A percentile compares a stretch with the other conserved stretches of the same genome.
phyloP scores from a whole-genome alignment of 2,888 invertebrate species.

The Teleiodes luculella region DNA sequence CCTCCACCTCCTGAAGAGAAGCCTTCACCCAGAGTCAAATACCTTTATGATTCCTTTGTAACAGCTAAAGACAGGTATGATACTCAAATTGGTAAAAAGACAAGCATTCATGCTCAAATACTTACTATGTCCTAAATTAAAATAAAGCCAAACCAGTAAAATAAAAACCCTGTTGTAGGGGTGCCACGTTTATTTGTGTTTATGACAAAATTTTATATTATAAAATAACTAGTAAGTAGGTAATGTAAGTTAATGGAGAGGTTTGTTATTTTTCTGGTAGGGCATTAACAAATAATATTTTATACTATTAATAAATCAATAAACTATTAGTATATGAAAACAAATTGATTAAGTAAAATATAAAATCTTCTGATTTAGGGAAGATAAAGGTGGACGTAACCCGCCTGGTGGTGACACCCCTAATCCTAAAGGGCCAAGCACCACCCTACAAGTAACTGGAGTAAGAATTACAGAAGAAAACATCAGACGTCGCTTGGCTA shows the following conservation, averaged over 20 bases:
- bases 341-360: too few species aligned
- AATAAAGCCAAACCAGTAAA: not conserved
- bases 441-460: conserved; percentile 56
- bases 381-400: conserved; percentile 49
- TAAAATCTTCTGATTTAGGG: conserved; percentile 38
- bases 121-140: too few species aligned
- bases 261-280: too few species aligned
- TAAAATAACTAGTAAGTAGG: too few species aligned
- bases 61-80: conserved; percentile 70
- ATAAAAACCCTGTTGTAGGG: too few species aligned
- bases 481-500: conserved; percentile 55
- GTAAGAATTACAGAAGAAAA: conserved; percentile 64
- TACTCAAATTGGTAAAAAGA: not conserved
- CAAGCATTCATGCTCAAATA: too few species aligned
- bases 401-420: conserved; percentile 43
- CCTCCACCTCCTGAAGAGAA: conserved; percentile 85
- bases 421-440: conserved; percentile 38
- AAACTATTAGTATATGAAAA: too few species aligned
- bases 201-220: too few species aligned
- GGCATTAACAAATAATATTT: too few species aligned
- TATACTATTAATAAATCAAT: too few species aligned
- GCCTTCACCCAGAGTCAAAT: conserved; percentile 81
- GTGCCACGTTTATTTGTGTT: too few species aligned
- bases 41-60: conserved; percentile 77
- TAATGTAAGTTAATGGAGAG: too few species aligned